Conservation (phyloP, 1,140 invertebrate species). For the Hyposmocoma kahamanoa region DNA sequence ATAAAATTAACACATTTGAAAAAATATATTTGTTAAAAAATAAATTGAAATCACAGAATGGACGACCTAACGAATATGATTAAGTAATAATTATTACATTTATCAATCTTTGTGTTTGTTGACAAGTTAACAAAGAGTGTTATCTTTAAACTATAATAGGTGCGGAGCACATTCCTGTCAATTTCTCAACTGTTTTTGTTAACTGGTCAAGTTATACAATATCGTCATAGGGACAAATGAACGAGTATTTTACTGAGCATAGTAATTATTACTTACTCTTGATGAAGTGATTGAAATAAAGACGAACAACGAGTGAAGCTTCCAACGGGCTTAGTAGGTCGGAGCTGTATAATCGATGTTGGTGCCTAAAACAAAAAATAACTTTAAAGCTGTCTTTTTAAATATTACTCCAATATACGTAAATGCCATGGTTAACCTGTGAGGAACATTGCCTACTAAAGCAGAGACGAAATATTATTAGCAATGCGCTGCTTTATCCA, state of each 20-base stretch:
- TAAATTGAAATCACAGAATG: neutral
- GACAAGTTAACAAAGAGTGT: neutral
- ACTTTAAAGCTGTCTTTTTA: too few relatives aligned
- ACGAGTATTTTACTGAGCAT: too few relatives aligned
- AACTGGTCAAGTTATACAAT: neutral
- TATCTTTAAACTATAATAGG: neutral
- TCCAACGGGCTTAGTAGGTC: constrained; percentile 42
- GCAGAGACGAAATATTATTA: too few relatives aligned
- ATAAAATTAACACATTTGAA: neutral
- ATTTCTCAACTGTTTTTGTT: neutral
- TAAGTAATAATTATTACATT: neutral
- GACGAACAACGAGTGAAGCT: neutral
- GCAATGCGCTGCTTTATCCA: too few relatives aligned
- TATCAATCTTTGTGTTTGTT: neutral
- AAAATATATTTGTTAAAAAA: neutral
- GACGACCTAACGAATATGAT: neutral
- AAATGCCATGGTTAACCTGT: too few relatives aligned
- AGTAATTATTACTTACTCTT: constrained; percentile 27
- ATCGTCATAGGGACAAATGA: too few relatives aligned
- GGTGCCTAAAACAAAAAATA: too few relatives aligned
- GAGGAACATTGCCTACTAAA: too few relatives aligned
- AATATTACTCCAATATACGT: too few relatives aligned
- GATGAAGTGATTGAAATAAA: neutral
- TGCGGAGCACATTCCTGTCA: neutral
- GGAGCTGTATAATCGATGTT: constrained; percentile 63